Evolutionary conservation across 1,140 invertebrate species (phyloP), one percentile per base, ranked within the genome.

Genomic region (Drosophila saltans): DNA sequence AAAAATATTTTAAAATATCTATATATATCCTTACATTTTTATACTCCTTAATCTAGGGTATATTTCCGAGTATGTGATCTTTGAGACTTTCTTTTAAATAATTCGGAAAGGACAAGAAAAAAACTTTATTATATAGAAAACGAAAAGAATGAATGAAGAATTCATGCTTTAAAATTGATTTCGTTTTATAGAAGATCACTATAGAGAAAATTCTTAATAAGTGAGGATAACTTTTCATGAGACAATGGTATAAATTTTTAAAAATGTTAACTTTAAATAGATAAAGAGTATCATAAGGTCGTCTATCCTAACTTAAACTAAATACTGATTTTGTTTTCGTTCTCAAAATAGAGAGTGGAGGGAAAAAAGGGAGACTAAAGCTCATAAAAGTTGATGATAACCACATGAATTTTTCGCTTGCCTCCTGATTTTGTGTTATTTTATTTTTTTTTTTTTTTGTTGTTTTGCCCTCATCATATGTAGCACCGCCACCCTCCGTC

Each of bases 321-420:
- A 52, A 52, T 52, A 10, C 8, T 26, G 45, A 52, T 52, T 52
- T 26, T 52, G 21, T 68, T 66, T 70, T 75, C 43, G 26, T 40
- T 68, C 66, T 55, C 39, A 45, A 43, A 36, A 24, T 43, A 36
- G 33, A 36, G 30, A 55, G 40, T 52, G 40, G 56, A 41, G 6
- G 33, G 33, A 36, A 5, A 36, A 36, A 7, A 36, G 33, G 59
- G 55, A 52, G 21, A 45, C 5, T 6, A 7, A 52, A 52, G 8
- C 21, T 48, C 79, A 78, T 81, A 78, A 85, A 85, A 81, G 81
- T 77, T 76, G 69, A 78, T 69, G 67, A 78, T 71, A 56, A 60
- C 77, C 81, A 73, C 77, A 85, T 74, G 65, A 74, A 70, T 84
- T 84, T 77, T 62, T 62, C 21, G 60, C 16, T 62, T 26, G 11